These are phyloP conservation scores for Crioceris asparagi DNA, from an alignment of 2,888 invertebrate genomes.

Conservation along the genomic window DNA sequence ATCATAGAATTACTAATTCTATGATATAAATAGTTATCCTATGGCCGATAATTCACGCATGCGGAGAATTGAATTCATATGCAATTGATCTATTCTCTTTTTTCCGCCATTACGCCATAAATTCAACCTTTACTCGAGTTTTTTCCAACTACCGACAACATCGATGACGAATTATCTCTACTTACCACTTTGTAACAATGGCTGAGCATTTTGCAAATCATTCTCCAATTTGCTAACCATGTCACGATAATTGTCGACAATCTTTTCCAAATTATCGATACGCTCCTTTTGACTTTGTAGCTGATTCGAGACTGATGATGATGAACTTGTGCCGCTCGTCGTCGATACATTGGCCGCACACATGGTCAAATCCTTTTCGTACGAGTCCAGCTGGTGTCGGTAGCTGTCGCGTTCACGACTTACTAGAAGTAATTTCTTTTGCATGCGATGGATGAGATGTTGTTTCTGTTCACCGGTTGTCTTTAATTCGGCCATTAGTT, in stretches of 20 bases:
- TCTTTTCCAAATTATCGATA: slow-evolving; percentile 61
- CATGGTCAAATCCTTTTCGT: slow-evolving; percentile 69
- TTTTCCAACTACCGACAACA: too few species aligned
- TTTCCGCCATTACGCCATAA: too few species aligned
- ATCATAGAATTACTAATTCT: too few species aligned
- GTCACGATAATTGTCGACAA: slow-evolving; percentile 63
- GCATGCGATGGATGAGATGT: slow-evolving; percentile 56
- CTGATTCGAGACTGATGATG: slow-evolving; percentile 24
- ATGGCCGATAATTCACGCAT: too few species aligned
- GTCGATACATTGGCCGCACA: slow-evolving; percentile 17
- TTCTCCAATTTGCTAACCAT: slow-evolving; percentile 56
- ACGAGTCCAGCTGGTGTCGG: slow-evolving; percentile 61
- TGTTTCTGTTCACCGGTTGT: slow-evolving; percentile 56
- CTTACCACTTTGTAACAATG: slow-evolving; percentile 18
- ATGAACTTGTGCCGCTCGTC: slow-evolving; percentile 27
- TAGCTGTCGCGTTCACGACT: slow-evolving; percentile 71
- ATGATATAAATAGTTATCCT: too few species aligned
- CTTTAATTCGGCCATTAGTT: slow-evolving; percentile 50
- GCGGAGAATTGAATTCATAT: too few species aligned
- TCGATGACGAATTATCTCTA: too few species aligned
- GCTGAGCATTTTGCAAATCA: slow-evolving; percentile 40
- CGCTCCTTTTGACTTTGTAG: slow-evolving; percentile 45
- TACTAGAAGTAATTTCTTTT: slow-evolving; percentile 58
- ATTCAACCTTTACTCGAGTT: too few species aligned
- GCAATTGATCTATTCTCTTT: too few species aligned